Base-by-base conservation (phyloP, 2,113 vertebrate genomes). In the Hoplias malabaricus region DNA sequence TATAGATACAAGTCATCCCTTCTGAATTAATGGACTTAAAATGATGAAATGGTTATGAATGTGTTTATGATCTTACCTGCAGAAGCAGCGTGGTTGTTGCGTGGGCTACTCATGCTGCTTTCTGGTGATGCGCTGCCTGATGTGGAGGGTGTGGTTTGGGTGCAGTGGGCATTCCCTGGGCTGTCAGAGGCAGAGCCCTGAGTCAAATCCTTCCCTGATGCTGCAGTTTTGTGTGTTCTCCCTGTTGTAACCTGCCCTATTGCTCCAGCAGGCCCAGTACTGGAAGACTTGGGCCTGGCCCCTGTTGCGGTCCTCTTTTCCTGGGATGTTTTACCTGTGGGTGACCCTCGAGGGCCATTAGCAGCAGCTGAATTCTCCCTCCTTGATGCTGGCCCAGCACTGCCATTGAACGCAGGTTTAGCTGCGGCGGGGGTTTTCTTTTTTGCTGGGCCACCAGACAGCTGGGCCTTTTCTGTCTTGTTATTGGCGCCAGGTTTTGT, bases 251-350 rank as follows among this genome's bases (percentile, higher is more conserved):
- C 75, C 66, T 91, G 94, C 25, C 75, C 27, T 0, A 5, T 43
- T 34, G 84, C 86, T 53, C 92, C 76, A 1, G 84, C 91, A 82
- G 73, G 63, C 89, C 84, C 86, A 0, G 84, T 90, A 48, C 91
- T 76, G 19, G 91, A 85, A 29, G 91, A 90, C 89, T 96, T 98
- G 53, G 96, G 94, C 83, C 96, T 93, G 10, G 95, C 94, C 59
- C 95, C 95, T 63, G 88, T 80, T 73, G 78, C 87, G 31, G 84
- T 74, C 85, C 93, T 94, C 84, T 91, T 94, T 67, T 95, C 93
- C 21, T 92, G 93, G 68, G 84, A 63, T 61, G 78, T 90, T 81
- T 92, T 94, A 56, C 85, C 86, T 80, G 79, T 86, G 81, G 88
- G 85, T 69, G 90, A 85, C 80, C 88, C 91, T 80, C 92, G 92